Evolutionary conservation across 2,888 invertebrate genomes (phyloP).

Genomic region (Lasioglossum oenotherae): DNA sequence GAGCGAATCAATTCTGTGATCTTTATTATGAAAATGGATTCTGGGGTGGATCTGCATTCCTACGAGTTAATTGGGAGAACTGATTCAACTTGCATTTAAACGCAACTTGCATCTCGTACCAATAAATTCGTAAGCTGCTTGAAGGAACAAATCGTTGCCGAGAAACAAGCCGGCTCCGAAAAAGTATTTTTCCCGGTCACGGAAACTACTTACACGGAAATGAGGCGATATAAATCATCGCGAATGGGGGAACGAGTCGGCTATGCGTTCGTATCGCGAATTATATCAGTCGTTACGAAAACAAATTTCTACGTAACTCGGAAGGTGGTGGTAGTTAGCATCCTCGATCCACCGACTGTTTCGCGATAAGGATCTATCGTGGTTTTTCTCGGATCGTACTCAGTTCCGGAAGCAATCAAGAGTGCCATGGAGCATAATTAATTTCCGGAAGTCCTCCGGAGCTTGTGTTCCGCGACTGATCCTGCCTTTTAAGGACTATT

Average conservation of each 20-base stretch:
- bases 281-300: constrained; percentile 35
- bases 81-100: neutral
- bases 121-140: neutral
- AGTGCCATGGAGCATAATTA: constrained; percentile 42
- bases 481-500: constrained; percentile 62
- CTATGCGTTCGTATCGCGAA: constrained; percentile 18
- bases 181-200: neutral
- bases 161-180: neutral
- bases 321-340: neutral
- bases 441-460: constrained; percentile 53
- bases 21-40: neutral
- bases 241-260: neutral
- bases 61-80: neutral
- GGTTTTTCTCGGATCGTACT: constrained; percentile 19
- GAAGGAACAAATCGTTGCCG: neutral
- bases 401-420: constrained; percentile 50
- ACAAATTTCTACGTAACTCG: constrained; percentile 21
- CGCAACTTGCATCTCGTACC: neutral
- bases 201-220: constrained; percentile 23
- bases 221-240: neutral
- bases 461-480: constrained; percentile 41
- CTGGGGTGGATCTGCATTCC: neutral
- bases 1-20: neutral
- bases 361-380: constrained; percentile 31
- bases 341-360: constrained; percentile 9